Conservation (phyloP, 2,113 vertebrate genomes). For the Limnothrissa miodon region DNA sequence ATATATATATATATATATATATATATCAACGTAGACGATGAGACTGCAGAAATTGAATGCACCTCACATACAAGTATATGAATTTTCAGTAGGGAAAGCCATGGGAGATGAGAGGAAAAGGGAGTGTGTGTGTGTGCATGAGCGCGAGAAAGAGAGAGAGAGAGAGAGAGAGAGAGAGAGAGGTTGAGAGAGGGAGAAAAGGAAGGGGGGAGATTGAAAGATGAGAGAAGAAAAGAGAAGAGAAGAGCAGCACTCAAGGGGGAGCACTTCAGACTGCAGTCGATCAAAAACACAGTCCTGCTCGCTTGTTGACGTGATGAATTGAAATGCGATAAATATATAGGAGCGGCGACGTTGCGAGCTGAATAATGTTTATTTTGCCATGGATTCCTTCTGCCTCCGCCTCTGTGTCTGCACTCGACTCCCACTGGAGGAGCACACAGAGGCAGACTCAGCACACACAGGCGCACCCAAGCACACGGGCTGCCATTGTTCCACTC, state of each 20-base stretch:
- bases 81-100: constrained; percentile 19
- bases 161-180: background rate
- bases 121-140: constrained; percentile 9
- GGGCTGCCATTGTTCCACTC: background rate
- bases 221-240: constrained; percentile 26
- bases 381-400: background rate
- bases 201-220: constrained; percentile 2
- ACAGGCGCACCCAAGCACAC: background rate
- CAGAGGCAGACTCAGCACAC: background rate
- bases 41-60: background rate
- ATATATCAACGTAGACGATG: no score
- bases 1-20: no score
- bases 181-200: background rate
- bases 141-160: background rate
- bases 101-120: background rate
- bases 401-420: background rate
- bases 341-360: background rate
- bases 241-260: constrained; percentile 42
- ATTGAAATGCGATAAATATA: constrained; percentile 41
- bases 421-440: background rate
- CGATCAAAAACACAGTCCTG: constrained; percentile 54
- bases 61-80: background rate
- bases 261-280: constrained; percentile 55
- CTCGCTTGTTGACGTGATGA: constrained; percentile 56
- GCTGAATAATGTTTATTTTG: constrained; percentile 11